Evolutionary conservation across 2,888 invertebrate genomes (phyloP), one percentile per base, ranked within the genome.

Genomic region (Aphrophora alni): DNA sequence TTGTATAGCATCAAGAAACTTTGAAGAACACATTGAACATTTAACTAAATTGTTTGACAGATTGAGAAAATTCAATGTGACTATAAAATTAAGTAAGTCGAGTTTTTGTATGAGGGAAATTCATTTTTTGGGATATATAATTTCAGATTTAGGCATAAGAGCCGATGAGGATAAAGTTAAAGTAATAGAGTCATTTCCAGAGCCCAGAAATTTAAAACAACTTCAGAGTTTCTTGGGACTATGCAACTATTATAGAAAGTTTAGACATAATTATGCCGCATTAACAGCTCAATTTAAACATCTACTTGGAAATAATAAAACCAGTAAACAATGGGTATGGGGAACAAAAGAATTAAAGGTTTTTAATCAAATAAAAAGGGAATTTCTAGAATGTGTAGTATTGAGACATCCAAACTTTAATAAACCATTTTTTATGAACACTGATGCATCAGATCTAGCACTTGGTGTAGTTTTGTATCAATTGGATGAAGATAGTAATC

Each of bases 191-290:
- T 17, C 27, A 0, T 72, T 72, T 24, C 72, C 27, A 33, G 33
- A 33, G 33, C 33, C 33, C 3, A 33, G 33, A 33, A 33, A 33
- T 8, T 33, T 33, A 8, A 69, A 69, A 27, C 69, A 68, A 51
- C 33, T 77, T n/a, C 77, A 77, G 28, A 59, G 59, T n/a, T 77
- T 51, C 2, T 24, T 76, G n/a, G 77, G 77, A n/a, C 27, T 77
- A 14, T 68, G 59, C 26, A 77, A 77, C n/a, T 77, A 28, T 21
- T 77, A 68, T 26, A 10, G 77, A 14, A 28, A 28, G 4, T 77
- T 77, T 68, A 51, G 68, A n/a, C 69, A 24, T 28, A 77, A 68
- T n/a, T 77, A 68, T 69, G 38, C 76, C 1, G 59, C 24, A 21
- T n/a, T 77, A 27, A 77, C 69, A 8, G 21, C 27, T 17, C 28